phyloP scores from a whole-genome alignment of 2,797 vertebrate genomes.

The Heteromormyrus szaboi region DNA sequence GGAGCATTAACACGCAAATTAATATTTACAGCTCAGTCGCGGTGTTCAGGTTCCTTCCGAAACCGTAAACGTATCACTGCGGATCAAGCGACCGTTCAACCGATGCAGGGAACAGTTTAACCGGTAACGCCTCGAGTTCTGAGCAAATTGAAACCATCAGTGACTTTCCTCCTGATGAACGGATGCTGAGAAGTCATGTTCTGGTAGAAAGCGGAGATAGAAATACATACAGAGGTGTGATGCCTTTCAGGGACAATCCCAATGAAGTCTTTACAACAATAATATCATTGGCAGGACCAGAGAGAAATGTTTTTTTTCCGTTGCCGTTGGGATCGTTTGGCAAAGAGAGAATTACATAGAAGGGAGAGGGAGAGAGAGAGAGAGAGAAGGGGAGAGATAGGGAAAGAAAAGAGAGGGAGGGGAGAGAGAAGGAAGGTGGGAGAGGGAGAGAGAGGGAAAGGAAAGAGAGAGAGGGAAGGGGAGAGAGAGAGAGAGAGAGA shows the following conservation, averaged over 20 bases:
- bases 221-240: conserved; percentile 33
- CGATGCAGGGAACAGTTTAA: neutral
- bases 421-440: conserved; percentile 34
- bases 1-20: neutral
- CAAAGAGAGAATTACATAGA: conserved; percentile 42
- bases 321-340: conserved; percentile 58
- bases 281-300: conserved; percentile 56
- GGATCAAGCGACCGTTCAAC: neutral
- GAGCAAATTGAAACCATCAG: neutral
- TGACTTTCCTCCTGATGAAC: neutral
- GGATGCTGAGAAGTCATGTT: neutral
- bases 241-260: conserved; percentile 40
- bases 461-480: conserved; percentile 9
- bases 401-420: neutral
- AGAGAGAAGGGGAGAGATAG: conserved; percentile 32
- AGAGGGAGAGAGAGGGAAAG: conserved; percentile 31
- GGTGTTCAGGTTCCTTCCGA: neutral
- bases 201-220: neutral
- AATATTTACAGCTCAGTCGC: neutral
- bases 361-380: conserved; percentile 29
- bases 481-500: conserved; percentile 33
- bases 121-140: neutral
- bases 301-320: conserved; percentile 61
- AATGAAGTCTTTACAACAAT: conserved; percentile 58
- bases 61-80: neutral